Evolutionary conservation across 2,113 vertebrate genomes (phyloP), one percentile per base, ranked within the genome.

Genomic region (Genyomyrus donnyi): DNA sequence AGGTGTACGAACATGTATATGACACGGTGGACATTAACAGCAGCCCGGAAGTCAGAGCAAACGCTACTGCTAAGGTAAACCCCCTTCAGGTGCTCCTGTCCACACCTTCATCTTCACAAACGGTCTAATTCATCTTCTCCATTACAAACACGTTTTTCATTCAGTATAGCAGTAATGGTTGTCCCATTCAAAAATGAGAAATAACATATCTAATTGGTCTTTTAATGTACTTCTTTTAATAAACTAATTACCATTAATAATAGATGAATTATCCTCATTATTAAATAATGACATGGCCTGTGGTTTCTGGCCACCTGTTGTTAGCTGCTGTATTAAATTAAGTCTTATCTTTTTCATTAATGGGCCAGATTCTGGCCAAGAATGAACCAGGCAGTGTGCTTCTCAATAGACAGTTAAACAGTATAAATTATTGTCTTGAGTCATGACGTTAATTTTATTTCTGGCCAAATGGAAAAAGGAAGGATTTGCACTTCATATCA

Each of bases 21-120:
- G 98, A 99, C 94, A 99, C 98, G 0, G 98, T 99, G 94, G 98
- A 99, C 92, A 99, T 99, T 94, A 99, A 98, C 94, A 99, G 98
- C 94, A 99, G 96, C 92, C 98, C 98, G 3, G 98, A 99, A 94
- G 98, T 99, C 89, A 95, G 98, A 95, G 98, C 98, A 91, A 99
- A 98, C 90, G 98, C 98, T 53, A 99, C 98, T 89, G 98, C 98
- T 31, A 99, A 99, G 98, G 98, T 99, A 96, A 83, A 50, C 46
- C 74, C 5, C 13, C 24, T n/a, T 39, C 8, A 24, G 13, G 7
- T 31, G 19, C n/a, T 19, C 50, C 27, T 19, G 1, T 45, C 48
- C 39, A 62, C 24, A 85, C 13, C 74, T 42, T 42, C 74, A 31
- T 39, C 35, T 80, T 9, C n/a, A 70, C 62, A 66, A 27, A 11